A percentile compares a stretch with the other conserved stretches of the same genome.
Evolutionary conservation across 1,140 invertebrate species (phyloP).

Genomic region (Diuraphis noxia): DNA sequence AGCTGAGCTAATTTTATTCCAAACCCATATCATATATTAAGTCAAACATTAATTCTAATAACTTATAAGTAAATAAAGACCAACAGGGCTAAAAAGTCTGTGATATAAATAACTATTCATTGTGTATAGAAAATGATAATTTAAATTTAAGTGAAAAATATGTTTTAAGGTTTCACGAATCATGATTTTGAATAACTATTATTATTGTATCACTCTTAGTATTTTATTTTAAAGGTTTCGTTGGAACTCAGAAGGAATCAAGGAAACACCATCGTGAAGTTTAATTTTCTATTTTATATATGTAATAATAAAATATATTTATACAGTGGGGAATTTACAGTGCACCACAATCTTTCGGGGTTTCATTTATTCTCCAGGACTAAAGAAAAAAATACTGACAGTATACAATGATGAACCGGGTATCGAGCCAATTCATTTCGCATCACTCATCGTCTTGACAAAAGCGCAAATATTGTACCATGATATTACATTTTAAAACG

Average conservation of each 20-base stretch:
- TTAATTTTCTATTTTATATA: not conserved
- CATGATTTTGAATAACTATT: not conserved
- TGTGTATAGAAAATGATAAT: not conserved
- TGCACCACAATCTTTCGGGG: not conserved
- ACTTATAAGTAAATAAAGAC: too few species aligned
- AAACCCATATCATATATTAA: too few species aligned
- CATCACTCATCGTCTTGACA: not conserved
- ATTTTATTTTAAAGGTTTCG: not conserved
- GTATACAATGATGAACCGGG: not conserved
- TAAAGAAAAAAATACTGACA: not conserved
- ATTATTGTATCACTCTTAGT: not conserved
- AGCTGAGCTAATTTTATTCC: too few species aligned
- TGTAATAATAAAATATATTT: not conserved
- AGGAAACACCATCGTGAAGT: not conserved
- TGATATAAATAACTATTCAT: not conserved
- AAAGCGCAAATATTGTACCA: not conserved
- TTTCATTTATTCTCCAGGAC: not conserved
- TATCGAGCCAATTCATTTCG: not conserved
- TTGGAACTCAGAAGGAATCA: not conserved
- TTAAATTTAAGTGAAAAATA: not conserved
- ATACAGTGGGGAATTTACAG: not conserved
- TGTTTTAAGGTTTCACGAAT: not conserved
- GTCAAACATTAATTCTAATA: too few species aligned
- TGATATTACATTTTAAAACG: not conserved
- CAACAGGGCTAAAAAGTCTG: not conserved